Evolutionary conservation across 2,797 vertebrate species (phyloP), one percentile per base, ranked within the genome.

Genomic region (Halcyon chelicuti): DNA sequence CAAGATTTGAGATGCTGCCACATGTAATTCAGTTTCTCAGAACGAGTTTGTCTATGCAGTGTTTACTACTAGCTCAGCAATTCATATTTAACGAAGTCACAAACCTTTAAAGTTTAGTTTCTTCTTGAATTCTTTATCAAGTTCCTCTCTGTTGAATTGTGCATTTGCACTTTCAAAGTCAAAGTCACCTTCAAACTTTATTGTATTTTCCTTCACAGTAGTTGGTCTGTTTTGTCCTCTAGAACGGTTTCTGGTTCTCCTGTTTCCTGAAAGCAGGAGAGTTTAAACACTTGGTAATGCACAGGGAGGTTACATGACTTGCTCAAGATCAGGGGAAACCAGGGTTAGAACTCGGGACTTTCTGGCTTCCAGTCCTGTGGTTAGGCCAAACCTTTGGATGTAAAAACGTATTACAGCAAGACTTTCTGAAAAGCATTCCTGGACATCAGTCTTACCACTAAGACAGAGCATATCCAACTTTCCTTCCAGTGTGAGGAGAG

Each of bases 81-180:
- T 77, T 88, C 72, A 18, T 37, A 94, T 65, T 83, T 85, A 94
- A 95, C 65, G 46, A 93, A 93, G 60, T n/a, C 90, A 96, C 97
- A 95, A 92, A 99, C 99, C 99, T 98, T 98, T 99, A 62, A 98
- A 96, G 66, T 98, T 98, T 23, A 98, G 96, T 90, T 98, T 98
- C 97, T 98, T 98, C 95, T 99, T 98, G 72, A 98, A 97, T 94
- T 99, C 99, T 95, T 98, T 98, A 96, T 99, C 98, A 66, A 99
- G 98, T 66, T 99, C 98, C 68, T 99, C 99, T 77, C 99, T 99
- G 93, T 99, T 99, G 97, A 99, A 99, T 88, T 99, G 99, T 29
- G 99, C 99, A 81, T 99, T 99, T 88, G 99, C 99, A 20, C 98
- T 99, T 98, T 99, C 99, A 97, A 99, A 99, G 96, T 99, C 99